phyloP scores from a whole-genome alignment of 2,797 vertebrate species.

The Lithobates pipiens region DNA sequence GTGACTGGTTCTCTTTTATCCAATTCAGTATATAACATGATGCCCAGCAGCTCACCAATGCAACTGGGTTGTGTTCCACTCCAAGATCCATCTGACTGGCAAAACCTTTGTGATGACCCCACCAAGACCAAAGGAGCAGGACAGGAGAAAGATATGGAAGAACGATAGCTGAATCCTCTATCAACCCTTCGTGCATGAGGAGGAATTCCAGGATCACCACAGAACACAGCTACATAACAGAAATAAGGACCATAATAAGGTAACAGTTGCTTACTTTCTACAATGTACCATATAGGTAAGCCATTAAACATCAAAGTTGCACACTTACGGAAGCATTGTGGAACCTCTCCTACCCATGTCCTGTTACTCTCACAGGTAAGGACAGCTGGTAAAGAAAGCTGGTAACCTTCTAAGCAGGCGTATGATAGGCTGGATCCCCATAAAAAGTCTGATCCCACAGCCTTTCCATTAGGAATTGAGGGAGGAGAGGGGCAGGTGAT shows the following conservation, averaged over 20 bases:
- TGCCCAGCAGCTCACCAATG: conserved; percentile 81
- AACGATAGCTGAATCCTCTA: conserved; percentile 93
- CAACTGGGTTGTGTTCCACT: conserved; percentile 96
- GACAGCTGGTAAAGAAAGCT: conserved; percentile 93
- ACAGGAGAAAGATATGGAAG: conserved; percentile 93
- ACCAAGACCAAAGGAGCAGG: conserved; percentile 87
- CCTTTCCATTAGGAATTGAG: conserved; percentile 89
- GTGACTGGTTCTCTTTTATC: too few species aligned
- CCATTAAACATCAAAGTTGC: not conserved
- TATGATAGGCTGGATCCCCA: conserved; percentile 97
- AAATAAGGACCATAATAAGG: not conserved
- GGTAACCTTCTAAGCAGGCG: conserved; percentile 93
- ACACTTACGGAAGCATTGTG: conserved; percentile 96
- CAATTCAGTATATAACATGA: too few species aligned
- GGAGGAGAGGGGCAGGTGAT: conserved; percentile 88
- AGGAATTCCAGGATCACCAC: conserved; percentile 92
- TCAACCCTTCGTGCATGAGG: conserved; percentile 90
- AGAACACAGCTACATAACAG: conserved; percentile 88
- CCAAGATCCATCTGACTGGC: conserved; percentile 95
- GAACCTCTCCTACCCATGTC: conserved; percentile 94
- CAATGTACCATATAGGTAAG: not conserved
- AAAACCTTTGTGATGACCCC: conserved; percentile 90
- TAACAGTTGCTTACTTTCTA: not conserved
- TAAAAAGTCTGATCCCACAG: conserved; percentile 89
- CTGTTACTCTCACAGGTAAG: conserved; percentile 94